These are phyloP conservation scores for Grantiella picta DNA, from an alignment of 2,113 vertebrate species.

Conservation along the genomic window DNA sequence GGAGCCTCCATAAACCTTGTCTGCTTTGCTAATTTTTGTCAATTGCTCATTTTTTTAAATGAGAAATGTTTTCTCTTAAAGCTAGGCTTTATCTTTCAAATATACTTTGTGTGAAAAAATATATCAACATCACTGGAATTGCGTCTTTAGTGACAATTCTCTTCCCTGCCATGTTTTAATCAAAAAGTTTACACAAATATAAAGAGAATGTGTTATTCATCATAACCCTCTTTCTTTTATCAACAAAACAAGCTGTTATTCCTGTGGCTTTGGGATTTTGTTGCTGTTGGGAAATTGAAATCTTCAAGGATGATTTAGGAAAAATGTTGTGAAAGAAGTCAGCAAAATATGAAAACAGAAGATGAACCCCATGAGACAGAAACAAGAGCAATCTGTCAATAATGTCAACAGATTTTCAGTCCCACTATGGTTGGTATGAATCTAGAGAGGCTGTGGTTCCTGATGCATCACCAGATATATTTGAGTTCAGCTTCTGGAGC, in stretches of 20 bases:
- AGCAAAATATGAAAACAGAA: conserved; percentile 1
- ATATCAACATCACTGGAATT: not conserved
- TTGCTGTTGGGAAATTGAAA: not conserved
- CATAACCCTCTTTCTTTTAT: not conserved
- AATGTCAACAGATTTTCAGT: not conserved
- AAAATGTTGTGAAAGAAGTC: not conserved
- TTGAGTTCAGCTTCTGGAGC: not conserved
- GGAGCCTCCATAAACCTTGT: not conserved
- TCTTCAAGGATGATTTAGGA: not conserved
- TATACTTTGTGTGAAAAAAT: not conserved
- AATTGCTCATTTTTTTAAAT: not conserved
- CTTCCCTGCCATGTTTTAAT: conserved; percentile 2
- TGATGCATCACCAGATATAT: not conserved
- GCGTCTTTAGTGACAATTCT: not conserved
- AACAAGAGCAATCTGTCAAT: not conserved
- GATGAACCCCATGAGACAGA: not conserved
- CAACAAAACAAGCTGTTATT: not conserved
- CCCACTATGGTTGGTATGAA: not conserved
- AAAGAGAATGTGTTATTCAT: not conserved
- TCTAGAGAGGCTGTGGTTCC: not conserved
- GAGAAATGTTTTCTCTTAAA: not conserved
- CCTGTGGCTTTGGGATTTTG: not conserved
- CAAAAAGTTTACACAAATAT: conserved; percentile 2
- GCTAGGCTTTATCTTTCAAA: not conserved
- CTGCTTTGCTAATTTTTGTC: too few species aligned